Conservation (phyloP, 2,797 vertebrate genomes). For the Ispidina picta region DNA sequence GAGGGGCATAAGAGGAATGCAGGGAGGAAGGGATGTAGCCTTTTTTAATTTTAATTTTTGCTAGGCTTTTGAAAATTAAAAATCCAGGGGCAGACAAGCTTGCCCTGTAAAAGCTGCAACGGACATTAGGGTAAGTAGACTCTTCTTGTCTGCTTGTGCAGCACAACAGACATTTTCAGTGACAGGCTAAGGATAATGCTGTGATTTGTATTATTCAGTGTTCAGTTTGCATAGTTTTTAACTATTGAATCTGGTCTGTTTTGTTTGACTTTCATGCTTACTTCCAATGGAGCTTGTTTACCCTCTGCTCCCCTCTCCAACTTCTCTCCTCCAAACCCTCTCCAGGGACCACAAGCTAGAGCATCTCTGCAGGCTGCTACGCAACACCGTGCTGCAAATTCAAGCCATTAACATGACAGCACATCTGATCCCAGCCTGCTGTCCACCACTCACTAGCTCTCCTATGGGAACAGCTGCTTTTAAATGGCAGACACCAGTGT, state of each 20-base stretch:
- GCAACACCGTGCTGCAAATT: constrained; percentile 71
- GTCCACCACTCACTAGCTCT: constrained; percentile 25
- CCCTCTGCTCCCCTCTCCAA: not conserved
- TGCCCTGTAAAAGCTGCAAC: not conserved
- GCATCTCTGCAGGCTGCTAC: constrained; percentile 48
- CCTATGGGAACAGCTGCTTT: constrained; percentile 68
- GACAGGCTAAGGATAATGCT: not conserved
- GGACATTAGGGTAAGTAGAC: constrained; percentile 4
- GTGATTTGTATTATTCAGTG: constrained; percentile 18
- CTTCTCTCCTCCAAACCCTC: constrained; percentile 8
- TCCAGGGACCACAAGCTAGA: not conserved
- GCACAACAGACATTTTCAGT: not conserved
- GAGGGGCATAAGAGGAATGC: not conserved
- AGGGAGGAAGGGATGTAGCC: not conserved
- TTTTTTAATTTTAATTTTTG: not conserved
- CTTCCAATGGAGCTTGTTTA: constrained; percentile 14
- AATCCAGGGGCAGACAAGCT: not conserved
- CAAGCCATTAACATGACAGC: constrained; percentile 74
- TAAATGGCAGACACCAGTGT: constrained; percentile 49
- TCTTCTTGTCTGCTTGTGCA: not conserved
- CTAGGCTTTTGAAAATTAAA: constrained; percentile 24
- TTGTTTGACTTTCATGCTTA: constrained; percentile 20
- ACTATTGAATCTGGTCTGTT: not conserved
- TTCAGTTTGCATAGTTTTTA: constrained; percentile 18
- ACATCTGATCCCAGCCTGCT: constrained; percentile 70